phyloP scores from a whole-genome alignment of 1,140 invertebrate genomes.

The Nylanderia fulva region DNA sequence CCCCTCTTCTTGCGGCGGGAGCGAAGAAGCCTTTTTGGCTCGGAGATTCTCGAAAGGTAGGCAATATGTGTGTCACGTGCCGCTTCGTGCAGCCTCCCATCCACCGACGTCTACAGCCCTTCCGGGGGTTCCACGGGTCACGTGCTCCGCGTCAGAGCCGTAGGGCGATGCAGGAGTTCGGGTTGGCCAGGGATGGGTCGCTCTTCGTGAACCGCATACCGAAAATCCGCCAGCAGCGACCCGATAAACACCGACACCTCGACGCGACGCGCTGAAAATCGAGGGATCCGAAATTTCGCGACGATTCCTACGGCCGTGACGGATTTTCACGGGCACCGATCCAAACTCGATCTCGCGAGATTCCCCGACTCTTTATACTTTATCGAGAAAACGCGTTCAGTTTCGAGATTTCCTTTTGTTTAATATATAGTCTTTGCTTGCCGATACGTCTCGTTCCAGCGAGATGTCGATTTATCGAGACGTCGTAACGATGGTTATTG shows the following conservation, averaged over 20 bases:
- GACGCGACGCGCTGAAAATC: conserved; percentile 64
- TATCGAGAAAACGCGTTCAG: not conserved
- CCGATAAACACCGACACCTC: conserved; percentile 74
- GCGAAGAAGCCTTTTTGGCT: conserved; percentile 62
- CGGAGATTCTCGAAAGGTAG: conserved; percentile 69
- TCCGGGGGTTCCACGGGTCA: conserved; percentile 60
- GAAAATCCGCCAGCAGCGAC: conserved; percentile 50
- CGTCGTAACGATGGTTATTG: not conserved
- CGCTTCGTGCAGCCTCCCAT: conserved; percentile 45
- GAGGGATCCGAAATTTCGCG: conserved; percentile 58
- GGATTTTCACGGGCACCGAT: conserved; percentile 71
- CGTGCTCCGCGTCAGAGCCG: conserved; percentile 71
- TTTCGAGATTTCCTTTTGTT: conserved; percentile 14
- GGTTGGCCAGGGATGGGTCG: conserved; percentile 58
- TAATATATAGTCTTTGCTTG: not conserved
- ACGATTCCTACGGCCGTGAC: conserved; percentile 45
- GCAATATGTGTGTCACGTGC: conserved; percentile 80
- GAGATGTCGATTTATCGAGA: not conserved
- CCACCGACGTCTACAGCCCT: conserved; percentile 32
- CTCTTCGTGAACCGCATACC: conserved; percentile 75
- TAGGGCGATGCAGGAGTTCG: conserved; percentile 51
- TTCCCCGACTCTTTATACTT: not conserved
- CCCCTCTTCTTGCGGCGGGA: not conserved
- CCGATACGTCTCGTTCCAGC: not conserved
- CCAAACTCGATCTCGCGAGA: conserved; percentile 67